phyloP scores from a whole-genome alignment of 2,888 invertebrate species.

The Pasiphila rectangulata region DNA sequence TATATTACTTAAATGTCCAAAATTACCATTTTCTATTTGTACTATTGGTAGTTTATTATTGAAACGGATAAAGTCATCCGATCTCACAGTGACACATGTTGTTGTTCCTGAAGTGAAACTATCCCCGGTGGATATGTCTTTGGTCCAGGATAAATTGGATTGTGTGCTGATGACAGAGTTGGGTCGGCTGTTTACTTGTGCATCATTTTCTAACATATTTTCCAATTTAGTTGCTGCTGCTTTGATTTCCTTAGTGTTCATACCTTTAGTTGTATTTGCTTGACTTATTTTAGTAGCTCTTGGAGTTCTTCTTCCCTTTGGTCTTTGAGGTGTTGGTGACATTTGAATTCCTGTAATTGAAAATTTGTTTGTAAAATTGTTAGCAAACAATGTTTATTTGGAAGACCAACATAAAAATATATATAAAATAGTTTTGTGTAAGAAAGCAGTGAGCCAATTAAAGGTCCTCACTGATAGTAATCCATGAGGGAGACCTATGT shows the following conservation, averaged over 20 bases:
- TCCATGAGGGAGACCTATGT: no score
- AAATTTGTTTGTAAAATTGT: no score
- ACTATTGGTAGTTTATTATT: conserved; percentile 60
- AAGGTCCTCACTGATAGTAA: no score
- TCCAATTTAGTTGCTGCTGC: conserved; percentile 16
- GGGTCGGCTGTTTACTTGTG: conserved; percentile 24
- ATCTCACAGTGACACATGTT: conserved; percentile 49
- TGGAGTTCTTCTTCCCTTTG: not conserved
- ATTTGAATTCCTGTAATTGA: no score
- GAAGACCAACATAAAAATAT: no score
- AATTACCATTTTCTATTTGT: conserved; percentile 33
- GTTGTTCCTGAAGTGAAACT: conserved; percentile 44
- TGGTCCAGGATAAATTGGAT: conserved; percentile 61
- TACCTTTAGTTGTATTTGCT: conserved; percentile 2
- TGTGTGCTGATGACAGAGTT: conserved; percentile 42
- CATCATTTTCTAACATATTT: not conserved
- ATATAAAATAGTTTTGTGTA: no score
- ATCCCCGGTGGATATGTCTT: conserved; percentile 52
- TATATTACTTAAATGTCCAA: no score
- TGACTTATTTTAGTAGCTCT: not conserved
- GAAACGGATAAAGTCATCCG: conserved; percentile 52
- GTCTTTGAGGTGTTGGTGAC: not conserved
- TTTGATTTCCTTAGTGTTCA: conserved; percentile 11
- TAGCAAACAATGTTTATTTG: no score
- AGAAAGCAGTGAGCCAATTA: no score